Percentiles rank a stretch among this genome's conserved stretches.
phyloP scores from a whole-genome alignment of 2,113 vertebrate genomes.

The Phocoena phocoena region DNA sequence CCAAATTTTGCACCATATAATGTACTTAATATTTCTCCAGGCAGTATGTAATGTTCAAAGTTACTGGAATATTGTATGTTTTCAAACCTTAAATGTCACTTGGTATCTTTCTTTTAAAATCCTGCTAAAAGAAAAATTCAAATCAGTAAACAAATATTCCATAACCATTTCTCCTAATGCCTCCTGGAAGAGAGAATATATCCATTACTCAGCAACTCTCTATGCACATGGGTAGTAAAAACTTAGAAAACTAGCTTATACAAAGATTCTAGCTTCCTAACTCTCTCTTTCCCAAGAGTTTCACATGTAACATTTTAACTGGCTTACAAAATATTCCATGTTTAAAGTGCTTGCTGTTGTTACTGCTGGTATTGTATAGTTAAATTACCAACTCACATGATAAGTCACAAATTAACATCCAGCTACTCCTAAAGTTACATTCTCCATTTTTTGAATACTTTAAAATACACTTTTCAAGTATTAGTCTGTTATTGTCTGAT shows the following conservation, averaged over 20 bases:
- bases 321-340: not conserved
- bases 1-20: not conserved
- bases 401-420: not conserved
- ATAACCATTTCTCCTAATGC: not conserved
- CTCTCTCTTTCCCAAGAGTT: not conserved
- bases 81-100: not conserved
- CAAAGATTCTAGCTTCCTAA: not conserved
- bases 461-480: not conserved
- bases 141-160: not conserved
- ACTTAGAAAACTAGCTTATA: not conserved
- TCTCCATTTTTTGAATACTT: not conserved
- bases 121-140: conserved; percentile 2
- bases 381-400: not conserved
- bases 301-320: not conserved
- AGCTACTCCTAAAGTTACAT: not conserved
- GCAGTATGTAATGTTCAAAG: not conserved
- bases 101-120: not conserved
- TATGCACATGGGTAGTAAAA: not conserved
- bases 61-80: not conserved
- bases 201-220: not conserved
- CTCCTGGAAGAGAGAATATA: not conserved
- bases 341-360: not conserved
- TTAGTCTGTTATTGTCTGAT: not conserved
- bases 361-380: not conserved
- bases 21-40: not conserved